Base-by-base conservation (phyloP, 2,888 invertebrate genomes). In the Caenorhabditis imperialis region DNA sequence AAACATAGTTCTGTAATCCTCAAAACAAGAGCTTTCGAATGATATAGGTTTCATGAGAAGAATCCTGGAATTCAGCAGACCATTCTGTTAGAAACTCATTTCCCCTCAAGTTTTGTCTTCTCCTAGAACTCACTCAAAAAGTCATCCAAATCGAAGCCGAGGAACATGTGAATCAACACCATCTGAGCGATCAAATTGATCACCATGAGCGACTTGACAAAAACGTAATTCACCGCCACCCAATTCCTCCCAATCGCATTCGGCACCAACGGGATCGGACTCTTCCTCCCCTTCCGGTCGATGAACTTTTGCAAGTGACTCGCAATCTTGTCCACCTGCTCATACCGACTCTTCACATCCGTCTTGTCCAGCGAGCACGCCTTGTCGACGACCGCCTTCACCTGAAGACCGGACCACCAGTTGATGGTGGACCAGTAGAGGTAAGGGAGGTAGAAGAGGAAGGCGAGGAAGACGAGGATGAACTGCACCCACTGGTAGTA, bases 401-500 rank as follows among this genome's bases (percentile, higher is more conserved):
- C 71, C 61, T 78, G 78, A 14, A 78, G 60, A 14, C 78, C 78
- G 18, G 58, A 70, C 74, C 67, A 73, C 88, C 87, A 88, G 72
- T 88, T 88, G 75, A 88, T 77, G n/a, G 84, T 78, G 10, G 83
- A 78, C 86, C 87, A 88, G 45, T 87, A 55, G 18, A 85, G 57
- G 67, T 86, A 86, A 6, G 88, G 88, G 33, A 87, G 23, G 61
- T 81, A 82, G 75, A 87, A 86, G 51, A 81, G 79, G 62, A 88
- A 79, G 22, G 87, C 88, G 48, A 84, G 81, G 35, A 85, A 73
- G 5, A 85, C 85, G 45, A 88, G 79, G 35, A 88, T 83, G 58
- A 88, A 88, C 20, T 86, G 86, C 12, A 87, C 87, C 88, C 88
- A 88, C 78, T 85, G 86, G 65, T 86, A 86, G 69, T 85, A 86